These are phyloP conservation scores for Rhinoraja longicauda DNA, from an alignment of 2,797 vertebrate genomes.

Conservation along the genomic window DNA sequence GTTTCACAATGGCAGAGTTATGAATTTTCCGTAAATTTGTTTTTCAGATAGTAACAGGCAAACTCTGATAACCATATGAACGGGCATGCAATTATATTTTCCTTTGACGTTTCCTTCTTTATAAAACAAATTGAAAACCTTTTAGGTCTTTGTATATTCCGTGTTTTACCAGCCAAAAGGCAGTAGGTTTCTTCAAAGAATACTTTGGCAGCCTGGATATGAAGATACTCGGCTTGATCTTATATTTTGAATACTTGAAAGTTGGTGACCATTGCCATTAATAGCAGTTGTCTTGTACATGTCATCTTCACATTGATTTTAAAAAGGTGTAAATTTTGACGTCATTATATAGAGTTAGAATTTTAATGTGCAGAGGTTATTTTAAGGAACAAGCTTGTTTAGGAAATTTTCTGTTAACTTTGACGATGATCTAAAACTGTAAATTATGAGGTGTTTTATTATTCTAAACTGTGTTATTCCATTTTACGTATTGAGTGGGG, in stretches of 20 bases:
- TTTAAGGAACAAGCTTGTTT: background rate
- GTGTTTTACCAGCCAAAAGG: background rate
- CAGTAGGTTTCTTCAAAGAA: background rate
- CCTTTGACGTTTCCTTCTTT: background rate
- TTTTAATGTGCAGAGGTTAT: conserved; percentile 15
- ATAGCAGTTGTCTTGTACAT: background rate
- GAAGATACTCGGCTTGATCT: background rate
- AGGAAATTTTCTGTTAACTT: conserved; percentile 16
- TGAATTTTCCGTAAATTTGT: background rate
- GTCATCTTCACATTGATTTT: background rate
- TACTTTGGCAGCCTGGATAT: background rate
- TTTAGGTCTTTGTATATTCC: background rate
- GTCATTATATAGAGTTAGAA: background rate
- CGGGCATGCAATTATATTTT: background rate
- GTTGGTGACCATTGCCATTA: background rate
- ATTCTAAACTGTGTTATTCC: background rate
- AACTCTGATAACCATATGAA: background rate
- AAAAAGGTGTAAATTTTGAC: background rate
- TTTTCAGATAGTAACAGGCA: background rate
- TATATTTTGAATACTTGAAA: background rate
- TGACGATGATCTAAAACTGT: background rate
- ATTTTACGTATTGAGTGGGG: background rate
- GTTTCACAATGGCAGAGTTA: conserved; percentile 27
- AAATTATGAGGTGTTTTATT: conserved; percentile 8
- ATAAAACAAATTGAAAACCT: background rate